Evolutionary conservation across 2,113 vertebrate species (phyloP).

Genomic region (Neopipo cinnamomea): DNA sequence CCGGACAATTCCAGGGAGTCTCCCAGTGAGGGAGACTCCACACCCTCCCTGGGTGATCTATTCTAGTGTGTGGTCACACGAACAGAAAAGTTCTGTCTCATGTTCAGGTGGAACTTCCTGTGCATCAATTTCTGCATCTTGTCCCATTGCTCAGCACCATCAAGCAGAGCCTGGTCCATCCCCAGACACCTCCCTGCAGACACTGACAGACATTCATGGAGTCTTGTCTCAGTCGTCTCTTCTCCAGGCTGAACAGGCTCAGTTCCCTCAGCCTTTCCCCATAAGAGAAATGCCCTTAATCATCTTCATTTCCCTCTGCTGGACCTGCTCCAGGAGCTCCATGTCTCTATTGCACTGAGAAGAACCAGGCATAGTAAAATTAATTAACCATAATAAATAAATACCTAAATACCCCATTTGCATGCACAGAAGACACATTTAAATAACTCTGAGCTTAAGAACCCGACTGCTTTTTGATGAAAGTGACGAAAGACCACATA

Average conservation of each 20-base stretch:
- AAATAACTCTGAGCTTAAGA: background rate
- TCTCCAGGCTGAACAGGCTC: background rate
- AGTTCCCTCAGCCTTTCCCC: background rate
- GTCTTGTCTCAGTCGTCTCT: background rate
- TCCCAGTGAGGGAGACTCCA: background rate
- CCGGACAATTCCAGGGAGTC: too few relatives aligned
- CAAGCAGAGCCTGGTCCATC: background rate
- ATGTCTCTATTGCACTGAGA: background rate
- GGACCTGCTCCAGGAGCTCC: background rate
- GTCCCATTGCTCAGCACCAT: background rate
- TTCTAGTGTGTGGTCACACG: background rate
- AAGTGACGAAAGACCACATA: fast-evolving
- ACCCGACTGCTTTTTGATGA: background rate
- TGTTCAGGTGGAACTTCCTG: background rate
- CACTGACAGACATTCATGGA: background rate
- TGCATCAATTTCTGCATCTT: background rate
- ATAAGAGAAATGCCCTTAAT: background rate
- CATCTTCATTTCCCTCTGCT: background rate
- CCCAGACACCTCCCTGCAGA: background rate
- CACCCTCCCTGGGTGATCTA: background rate
- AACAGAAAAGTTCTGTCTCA: background rate
- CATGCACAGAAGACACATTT: background rate
- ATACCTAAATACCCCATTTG: background rate
- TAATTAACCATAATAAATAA: background rate
- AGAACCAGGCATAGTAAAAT: too few relatives aligned